Evolutionary conservation across 2,113 vertebrate species (phyloP).

Genomic region (mouse (Mus musculus)): GRCm39 chr11:91660001-91660500

Average conservation of each 20-base stretch:
- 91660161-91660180: not conserved
- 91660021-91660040: not conserved
- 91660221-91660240: not conserved
- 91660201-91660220: not conserved
- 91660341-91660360: constrained; percentile 62
- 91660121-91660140: not conserved
- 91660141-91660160: not conserved
- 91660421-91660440: constrained; percentile 54
- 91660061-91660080: not conserved
- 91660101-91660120: not conserved
- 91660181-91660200: not conserved
- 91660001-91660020: not conserved
- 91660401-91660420: constrained; percentile 52
- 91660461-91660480: constrained; percentile 49
- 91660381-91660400: constrained; percentile 53
- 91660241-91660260: not conserved
- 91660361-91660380: constrained; percentile 55
- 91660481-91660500: not conserved
- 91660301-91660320: not conserved
- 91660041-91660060: not conserved
- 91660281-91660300: not conserved
- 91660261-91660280: not conserved
- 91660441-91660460: constrained; percentile 59
- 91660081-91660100: not conserved
- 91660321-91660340: not conserved